These are phyloP conservation scores for Rhabdornis inornatus DNA, from an alignment of 2,113 vertebrate genomes.

Conservation along the genomic window DNA sequence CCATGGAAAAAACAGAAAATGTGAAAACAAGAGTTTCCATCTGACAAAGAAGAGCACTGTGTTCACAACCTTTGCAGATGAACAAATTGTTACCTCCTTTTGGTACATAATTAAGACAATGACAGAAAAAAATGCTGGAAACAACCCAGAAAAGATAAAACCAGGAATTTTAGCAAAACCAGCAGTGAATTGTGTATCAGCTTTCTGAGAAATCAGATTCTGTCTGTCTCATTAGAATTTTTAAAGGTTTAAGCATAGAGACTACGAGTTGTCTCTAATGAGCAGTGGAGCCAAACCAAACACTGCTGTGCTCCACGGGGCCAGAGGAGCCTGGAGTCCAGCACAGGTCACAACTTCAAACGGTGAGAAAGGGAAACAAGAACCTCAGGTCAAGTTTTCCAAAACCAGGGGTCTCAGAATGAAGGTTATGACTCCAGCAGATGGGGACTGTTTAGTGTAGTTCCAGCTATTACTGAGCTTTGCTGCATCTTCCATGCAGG, in stretches of 20 bases:
- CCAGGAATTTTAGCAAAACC: background rate
- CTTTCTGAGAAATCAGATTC: background rate
- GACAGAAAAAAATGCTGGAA: background rate
- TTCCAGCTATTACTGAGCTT: background rate
- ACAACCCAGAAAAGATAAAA: background rate
- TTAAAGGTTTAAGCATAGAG: background rate
- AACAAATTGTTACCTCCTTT: background rate
- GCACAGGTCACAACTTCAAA: background rate
- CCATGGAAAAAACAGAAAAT: background rate
- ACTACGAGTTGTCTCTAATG: background rate
- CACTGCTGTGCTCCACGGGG: background rate
- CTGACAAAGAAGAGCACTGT: background rate
- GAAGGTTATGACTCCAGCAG: background rate
- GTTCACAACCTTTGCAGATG: background rate
- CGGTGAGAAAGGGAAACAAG: background rate
- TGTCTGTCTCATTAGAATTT: background rate
- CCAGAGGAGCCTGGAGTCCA: background rate
- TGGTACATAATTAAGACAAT: background rate
- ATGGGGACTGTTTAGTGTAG: background rate
- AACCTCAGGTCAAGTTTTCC: background rate
- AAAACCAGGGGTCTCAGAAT: background rate
- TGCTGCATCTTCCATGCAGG: background rate
- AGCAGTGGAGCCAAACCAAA: background rate
- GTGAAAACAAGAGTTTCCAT: background rate
- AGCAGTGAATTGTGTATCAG: background rate